Percentiles rank a stretch among this genome's conserved stretches.
These are phyloP conservation scores for Alauda arvensis DNA, from an alignment of 2,797 vertebrate species.

Conservation along the genomic window DNA sequence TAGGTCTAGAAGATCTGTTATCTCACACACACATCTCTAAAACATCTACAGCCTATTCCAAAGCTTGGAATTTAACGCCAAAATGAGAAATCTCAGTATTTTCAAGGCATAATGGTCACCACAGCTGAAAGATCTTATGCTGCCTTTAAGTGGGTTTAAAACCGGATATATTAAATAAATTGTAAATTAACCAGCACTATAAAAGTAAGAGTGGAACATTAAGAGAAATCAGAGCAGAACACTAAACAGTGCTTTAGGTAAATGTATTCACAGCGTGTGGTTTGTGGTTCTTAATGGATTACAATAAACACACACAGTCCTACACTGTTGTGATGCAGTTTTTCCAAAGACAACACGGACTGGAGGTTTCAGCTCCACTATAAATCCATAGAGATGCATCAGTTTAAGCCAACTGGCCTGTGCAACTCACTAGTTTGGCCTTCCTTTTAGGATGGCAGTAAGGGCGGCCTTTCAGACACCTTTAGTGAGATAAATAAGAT, in stretches of 20 bases:
- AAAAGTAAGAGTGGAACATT: background rate
- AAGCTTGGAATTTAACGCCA: background rate
- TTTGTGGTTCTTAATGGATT: background rate
- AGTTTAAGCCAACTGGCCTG: background rate
- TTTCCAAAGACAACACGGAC: background rate
- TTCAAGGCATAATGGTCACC: background rate
- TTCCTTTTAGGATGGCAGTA: background rate
- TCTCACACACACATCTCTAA: background rate
- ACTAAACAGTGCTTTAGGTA: background rate
- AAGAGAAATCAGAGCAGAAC: background rate
- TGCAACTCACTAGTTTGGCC: background rate
- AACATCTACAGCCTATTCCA: background rate
- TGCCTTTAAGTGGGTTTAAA: background rate
- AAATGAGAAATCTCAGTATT: background rate
- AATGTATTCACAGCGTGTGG: background rate
- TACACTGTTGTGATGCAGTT: fast-evolving
- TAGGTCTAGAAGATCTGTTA: background rate
- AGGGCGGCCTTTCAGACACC: background rate
- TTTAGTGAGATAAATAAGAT: too few species aligned
- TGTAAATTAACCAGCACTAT: background rate
- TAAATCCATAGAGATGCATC: background rate
- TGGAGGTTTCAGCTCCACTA: background rate
- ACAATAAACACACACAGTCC: background rate
- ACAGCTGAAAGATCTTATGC: background rate
- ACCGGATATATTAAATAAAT: background rate